These are phyloP conservation scores for Radopholus similis DNA, from an alignment of 1,140 invertebrate genomes.

Conservation along the genomic window DNA sequence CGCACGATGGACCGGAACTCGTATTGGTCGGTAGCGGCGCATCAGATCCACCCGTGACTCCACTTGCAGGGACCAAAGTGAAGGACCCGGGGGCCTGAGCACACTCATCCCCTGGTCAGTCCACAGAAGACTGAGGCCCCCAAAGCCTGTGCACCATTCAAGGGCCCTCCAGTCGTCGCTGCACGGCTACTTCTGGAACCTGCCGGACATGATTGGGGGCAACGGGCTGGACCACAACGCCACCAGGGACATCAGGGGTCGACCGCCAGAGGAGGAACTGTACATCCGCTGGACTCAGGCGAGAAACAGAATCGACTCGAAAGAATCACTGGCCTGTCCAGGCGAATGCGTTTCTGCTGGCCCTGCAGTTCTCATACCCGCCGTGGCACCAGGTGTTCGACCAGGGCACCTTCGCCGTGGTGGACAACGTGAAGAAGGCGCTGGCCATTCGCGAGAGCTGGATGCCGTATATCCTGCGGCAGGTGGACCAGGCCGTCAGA, in stretches of 20 bases:
- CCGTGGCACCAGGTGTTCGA: slow-evolving; percentile 70
- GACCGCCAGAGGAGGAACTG: slow-evolving; percentile 72
- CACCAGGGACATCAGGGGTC: slow-evolving; percentile 10
- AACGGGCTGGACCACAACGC: slow-evolving; percentile 67
- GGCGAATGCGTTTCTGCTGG: slow-evolving; percentile 76
- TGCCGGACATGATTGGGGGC: slow-evolving; percentile 88
- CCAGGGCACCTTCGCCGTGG: slow-evolving; percentile 38
- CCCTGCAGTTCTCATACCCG: slow-evolving; percentile 78
- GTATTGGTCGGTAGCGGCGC: slow-evolving; percentile 70
- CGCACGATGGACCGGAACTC: slow-evolving; percentile 84
- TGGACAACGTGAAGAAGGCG: slow-evolving; percentile 69
- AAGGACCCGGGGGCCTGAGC: slow-evolving; percentile 67
- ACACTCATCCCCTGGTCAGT: slow-evolving; percentile 71
- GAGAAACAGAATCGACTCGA: neutral
- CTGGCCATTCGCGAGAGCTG: slow-evolving; percentile 71
- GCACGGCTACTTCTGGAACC: slow-evolving; percentile 76
- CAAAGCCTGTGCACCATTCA: too few species aligned
- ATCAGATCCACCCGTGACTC: too few species aligned
- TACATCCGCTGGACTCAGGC: slow-evolving; percentile 82
- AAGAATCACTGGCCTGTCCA: slow-evolving; percentile 5
- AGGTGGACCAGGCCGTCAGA: slow-evolving; percentile 67
- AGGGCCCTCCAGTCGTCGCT: slow-evolving; percentile 72
- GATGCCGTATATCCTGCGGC: slow-evolving; percentile 67
- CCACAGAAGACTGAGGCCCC: neutral
- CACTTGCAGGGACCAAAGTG: slow-evolving; percentile 68